These are phyloP conservation scores for Philopotamus ludificatus DNA, from an alignment of 1,140 invertebrate genomes.

Conservation along the genomic window DNA sequence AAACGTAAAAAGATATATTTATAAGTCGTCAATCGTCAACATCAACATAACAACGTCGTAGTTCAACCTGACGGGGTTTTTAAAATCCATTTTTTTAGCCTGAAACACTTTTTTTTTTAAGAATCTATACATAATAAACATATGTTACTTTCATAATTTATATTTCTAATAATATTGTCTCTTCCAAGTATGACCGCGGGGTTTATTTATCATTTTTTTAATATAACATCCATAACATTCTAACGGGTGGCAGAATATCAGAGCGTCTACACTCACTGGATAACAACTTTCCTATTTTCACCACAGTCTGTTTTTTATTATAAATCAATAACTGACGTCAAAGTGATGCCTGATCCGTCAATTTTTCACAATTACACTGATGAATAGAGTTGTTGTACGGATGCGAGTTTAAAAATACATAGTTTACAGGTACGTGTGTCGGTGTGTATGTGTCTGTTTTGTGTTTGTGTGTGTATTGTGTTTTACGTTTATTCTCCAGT, in stretches of 20 bases:
- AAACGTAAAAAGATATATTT: slow-evolving; percentile 35
- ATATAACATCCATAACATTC: slow-evolving; percentile 18
- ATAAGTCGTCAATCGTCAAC: slow-evolving; percentile 32
- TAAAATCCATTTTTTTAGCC: slow-evolving; percentile 40
- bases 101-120: slow-evolving; percentile 42
- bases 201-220: too few relatives aligned
- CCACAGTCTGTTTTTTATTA: slow-evolving; percentile 27
- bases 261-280: slow-evolving; percentile 26
- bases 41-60: slow-evolving; percentile 32
- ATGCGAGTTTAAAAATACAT: slow-evolving; percentile 11
- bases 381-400: too few relatives aligned
- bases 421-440: neutral
- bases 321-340: slow-evolving; percentile 5
- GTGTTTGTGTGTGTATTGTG: neutral
- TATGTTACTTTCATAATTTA: slow-evolving; percentile 42
- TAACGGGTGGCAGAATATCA: slow-evolving; percentile 22
- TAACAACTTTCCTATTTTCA: slow-evolving; percentile 17
- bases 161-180: slow-evolving; percentile 42
- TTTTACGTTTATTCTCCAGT: slow-evolving; percentile 18
- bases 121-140: slow-evolving; percentile 43
- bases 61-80: slow-evolving; percentile 38
- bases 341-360: slow-evolving; percentile 7
- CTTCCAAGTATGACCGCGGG: slow-evolving; percentile 33
- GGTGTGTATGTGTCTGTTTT: neutral
- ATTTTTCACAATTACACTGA: slow-evolving; percentile 30